Percentiles rank a stretch among this genome's conserved stretches.
phyloP scores from a whole-genome alignment of 2,888 invertebrate genomes.

The Scelioninae gen. 2 region DNA sequence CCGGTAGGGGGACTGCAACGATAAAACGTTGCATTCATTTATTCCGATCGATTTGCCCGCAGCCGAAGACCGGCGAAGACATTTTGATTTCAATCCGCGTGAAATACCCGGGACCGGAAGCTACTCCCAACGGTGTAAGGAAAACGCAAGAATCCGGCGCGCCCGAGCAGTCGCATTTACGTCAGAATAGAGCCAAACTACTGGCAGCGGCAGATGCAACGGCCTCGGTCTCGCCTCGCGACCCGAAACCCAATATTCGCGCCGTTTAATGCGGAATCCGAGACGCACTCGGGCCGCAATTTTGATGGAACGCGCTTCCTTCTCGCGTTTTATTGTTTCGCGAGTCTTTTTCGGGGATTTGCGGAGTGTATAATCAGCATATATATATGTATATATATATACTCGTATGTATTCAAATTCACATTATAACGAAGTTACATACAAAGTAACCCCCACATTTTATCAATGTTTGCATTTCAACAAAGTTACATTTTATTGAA shows the following conservation, averaged over 20 bases:
- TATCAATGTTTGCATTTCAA: no score
- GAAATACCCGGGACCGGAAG: no score
- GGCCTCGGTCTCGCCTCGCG: slow-evolving; percentile 42
- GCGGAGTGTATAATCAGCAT: no score
- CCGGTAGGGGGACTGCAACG: background rate
- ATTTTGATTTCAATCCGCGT: slow-evolving; percentile 1
- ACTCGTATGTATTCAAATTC: no score
- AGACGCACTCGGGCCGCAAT: slow-evolving; percentile 37
- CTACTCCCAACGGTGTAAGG: slow-evolving; percentile 3
- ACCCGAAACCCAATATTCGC: slow-evolving; percentile 46
- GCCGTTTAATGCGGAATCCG: slow-evolving; percentile 55
- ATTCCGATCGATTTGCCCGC: slow-evolving; percentile 5
- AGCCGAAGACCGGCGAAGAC: slow-evolving; percentile 2
- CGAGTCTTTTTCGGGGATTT: slow-evolving; percentile 50
- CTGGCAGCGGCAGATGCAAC: slow-evolving; percentile 33
- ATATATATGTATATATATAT: no score
- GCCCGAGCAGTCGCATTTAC: slow-evolving; percentile 23
- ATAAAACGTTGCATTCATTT: slow-evolving; percentile 7
- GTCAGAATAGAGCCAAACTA: slow-evolving; percentile 28
- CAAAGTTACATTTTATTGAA: no score
- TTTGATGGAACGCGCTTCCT: slow-evolving; percentile 48
- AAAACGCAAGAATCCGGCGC: slow-evolving; percentile 28
- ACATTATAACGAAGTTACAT: no score
- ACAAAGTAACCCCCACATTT: no score
- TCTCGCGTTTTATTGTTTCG: slow-evolving; percentile 47